A percentile compares a stretch with the other conserved stretches of the same genome.
Conservation (phyloP, 1,140 invertebrate genomes). For the Drosophila neocordata region DNA sequence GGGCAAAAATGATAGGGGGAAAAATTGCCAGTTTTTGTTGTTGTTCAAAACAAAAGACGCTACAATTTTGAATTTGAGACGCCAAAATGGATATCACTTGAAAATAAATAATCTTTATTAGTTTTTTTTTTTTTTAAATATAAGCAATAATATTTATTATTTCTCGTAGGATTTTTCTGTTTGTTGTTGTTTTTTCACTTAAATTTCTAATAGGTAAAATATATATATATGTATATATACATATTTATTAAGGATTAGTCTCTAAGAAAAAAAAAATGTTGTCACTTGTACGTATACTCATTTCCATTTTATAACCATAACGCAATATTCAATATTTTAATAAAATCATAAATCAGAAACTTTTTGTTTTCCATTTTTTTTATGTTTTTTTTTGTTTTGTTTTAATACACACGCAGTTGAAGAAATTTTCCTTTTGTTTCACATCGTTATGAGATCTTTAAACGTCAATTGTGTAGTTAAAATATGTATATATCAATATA, state of each 20-base stretch:
- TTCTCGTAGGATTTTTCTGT: constrained; percentile 35
- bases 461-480: constrained; percentile 77
- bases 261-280: constrained; percentile 74
- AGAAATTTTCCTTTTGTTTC: constrained; percentile 59
- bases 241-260: constrained; percentile 69
- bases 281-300: constrained; percentile 78
- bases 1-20: not conserved
- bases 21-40: not conserved
- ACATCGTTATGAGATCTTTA: constrained; percentile 77
- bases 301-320: constrained; percentile 43
- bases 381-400: not conserved
- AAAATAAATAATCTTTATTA: not conserved
- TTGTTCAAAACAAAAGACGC: not conserved
- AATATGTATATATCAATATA: constrained; percentile 49
- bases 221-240: constrained; percentile 38
- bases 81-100: not conserved
- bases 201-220: constrained; percentile 61
- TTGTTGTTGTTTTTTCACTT: constrained; percentile 31
- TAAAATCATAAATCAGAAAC: constrained; percentile 75
- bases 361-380: constrained; percentile 27
- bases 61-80: not conserved
- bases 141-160: constrained; percentile 25
- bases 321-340: constrained; percentile 55
- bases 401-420: constrained; percentile 77
- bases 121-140: constrained; percentile 8